Conservation (phyloP, 2,888 invertebrate genomes). For the Amblyjoppa fuscipennis region DNA sequence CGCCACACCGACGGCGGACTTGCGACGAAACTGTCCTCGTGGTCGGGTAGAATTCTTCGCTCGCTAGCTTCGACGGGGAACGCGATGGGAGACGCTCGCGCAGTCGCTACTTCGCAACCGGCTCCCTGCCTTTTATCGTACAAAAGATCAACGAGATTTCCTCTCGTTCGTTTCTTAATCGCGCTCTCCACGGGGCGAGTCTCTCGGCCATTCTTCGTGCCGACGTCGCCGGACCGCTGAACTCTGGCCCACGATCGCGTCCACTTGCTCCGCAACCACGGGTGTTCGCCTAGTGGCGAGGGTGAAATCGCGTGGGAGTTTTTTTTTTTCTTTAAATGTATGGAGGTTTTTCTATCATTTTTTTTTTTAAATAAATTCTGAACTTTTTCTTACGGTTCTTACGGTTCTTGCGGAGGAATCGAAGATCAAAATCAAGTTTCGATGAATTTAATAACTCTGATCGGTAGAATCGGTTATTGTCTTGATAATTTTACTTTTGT, state of each 20-base stretch:
- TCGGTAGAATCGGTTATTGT: no score
- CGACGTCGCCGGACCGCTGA: slow-evolving; percentile 2
- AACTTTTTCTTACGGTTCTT: no score
- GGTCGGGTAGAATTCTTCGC: slow-evolving; percentile 6
- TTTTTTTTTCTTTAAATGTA: no score
- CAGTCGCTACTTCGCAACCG: slow-evolving; percentile 30
- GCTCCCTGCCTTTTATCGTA: slow-evolving; percentile 61
- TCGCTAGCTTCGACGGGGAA: slow-evolving; percentile 38
- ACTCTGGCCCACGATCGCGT: slow-evolving; percentile 13
- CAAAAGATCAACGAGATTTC: slow-evolving; percentile 65
- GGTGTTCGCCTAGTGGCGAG: no score
- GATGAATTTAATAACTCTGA: no score
- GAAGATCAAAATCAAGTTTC: no score
- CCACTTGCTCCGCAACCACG: slow-evolving; percentile 5
- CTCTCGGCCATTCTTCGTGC: slow-evolving; percentile 29
- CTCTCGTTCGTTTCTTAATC: slow-evolving; percentile 57
- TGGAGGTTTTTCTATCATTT: no score
- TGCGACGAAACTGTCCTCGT: slow-evolving; percentile 1
- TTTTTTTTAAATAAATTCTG: no score
- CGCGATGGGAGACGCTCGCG: slow-evolving; percentile 6
- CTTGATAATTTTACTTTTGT: no score
- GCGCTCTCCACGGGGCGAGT: slow-evolving; percentile 11
- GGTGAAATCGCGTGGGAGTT: background rate
- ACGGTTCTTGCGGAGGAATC: no score
- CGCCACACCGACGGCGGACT: background rate